Conservation (phyloP, 2,888 invertebrate species). For the Calliphora vomitoria region DNA sequence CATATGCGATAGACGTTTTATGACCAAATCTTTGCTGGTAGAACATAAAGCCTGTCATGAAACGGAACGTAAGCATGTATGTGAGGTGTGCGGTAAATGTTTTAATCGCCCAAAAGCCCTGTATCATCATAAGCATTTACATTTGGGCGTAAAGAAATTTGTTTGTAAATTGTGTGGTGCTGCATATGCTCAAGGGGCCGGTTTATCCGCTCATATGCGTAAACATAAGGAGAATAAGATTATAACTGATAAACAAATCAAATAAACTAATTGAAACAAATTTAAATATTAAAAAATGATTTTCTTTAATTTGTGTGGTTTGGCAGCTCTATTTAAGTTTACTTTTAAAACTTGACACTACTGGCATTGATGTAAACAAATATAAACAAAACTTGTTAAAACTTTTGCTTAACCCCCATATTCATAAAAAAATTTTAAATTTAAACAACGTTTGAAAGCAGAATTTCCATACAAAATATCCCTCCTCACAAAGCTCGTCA, state of each 20-base stretch:
- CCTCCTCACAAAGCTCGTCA: no score
- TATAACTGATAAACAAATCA: neutral
- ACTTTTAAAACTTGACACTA: neutral
- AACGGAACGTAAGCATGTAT: slow-evolving; percentile 74
- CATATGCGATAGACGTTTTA: slow-evolving; percentile 72
- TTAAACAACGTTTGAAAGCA: no score
- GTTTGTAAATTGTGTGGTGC: slow-evolving; percentile 78
- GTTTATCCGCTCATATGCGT: slow-evolving; percentile 78
- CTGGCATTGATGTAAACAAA: neutral
- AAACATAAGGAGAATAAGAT: slow-evolving; percentile 66
- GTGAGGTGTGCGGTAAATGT: slow-evolving; percentile 77
- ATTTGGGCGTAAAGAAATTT: slow-evolving; percentile 78
- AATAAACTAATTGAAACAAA: neutral
- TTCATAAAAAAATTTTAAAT: no score
- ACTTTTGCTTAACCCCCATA: no score
- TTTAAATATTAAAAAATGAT: neutral
- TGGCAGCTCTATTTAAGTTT: neutral
- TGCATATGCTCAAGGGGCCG: slow-evolving; percentile 78
- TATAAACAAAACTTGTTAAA: no score
- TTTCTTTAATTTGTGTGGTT: neutral
- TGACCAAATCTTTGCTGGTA: slow-evolving; percentile 67
- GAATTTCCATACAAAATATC: no score
- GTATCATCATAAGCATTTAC: slow-evolving; percentile 79
- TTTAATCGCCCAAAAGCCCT: slow-evolving; percentile 78
- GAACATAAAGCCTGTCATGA: slow-evolving; percentile 76